A percentile compares a stretch with the other conserved stretches of the same genome.
Evolutionary conservation across 2,113 vertebrate genomes (phyloP).

Genomic region (Triplophysa siluroides): DNA sequence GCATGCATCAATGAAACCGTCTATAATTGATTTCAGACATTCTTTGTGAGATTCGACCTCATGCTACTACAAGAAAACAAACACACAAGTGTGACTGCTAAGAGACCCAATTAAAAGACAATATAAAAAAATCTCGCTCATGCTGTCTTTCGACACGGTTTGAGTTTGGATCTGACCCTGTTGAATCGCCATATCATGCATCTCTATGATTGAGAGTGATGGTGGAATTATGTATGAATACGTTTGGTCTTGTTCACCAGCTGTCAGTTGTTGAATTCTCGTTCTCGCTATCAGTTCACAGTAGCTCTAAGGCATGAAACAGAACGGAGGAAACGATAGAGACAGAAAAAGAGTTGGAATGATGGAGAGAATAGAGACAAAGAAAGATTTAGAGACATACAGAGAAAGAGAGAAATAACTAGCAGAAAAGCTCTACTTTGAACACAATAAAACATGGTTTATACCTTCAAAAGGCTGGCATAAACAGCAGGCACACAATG

Average conservation of each 20-base stretch:
- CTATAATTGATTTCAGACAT: too few species aligned
- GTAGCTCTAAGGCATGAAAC: constrained; percentile 18
- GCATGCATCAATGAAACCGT: too few species aligned
- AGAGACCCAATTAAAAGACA: constrained; percentile 6
- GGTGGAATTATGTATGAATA: constrained; percentile 5
- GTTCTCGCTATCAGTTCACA: neutral
- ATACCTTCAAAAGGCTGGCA: constrained; percentile 20
- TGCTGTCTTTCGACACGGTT: neutral
- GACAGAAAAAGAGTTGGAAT: neutral
- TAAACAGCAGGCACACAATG: constrained; percentile 34
- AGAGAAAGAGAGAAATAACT: constrained; percentile 1
- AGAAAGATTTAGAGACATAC: neutral
- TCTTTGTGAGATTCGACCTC: too few species aligned
- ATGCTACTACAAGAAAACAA: too few species aligned
- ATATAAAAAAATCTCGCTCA: neutral
- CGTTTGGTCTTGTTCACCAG: neutral
- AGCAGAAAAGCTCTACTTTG: neutral
- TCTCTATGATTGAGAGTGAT: neutral
- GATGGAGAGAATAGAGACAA: too few species aligned
- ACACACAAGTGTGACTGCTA: constrained; percentile 4
- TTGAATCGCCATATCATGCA: neutral
- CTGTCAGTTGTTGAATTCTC: constrained; percentile 3
- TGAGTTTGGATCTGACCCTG: constrained; percentile 5
- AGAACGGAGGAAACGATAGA: neutral
- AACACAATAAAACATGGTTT: constrained; percentile 8